Evolutionary conservation across 2,113 vertebrate species (phyloP).

Genomic region (Bujurquina vittata): DNA sequence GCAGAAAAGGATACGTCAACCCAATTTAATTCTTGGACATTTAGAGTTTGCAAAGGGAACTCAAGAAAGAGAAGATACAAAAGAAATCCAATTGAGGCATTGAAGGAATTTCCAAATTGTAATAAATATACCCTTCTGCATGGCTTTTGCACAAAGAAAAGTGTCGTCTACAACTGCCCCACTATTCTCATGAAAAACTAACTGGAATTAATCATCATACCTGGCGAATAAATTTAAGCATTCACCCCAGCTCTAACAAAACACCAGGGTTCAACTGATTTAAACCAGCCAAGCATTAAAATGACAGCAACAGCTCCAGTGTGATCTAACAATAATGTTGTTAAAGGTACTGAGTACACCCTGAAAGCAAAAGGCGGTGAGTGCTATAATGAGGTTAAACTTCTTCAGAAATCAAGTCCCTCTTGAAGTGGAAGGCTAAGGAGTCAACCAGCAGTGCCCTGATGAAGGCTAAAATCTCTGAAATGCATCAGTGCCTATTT

Average conservation of each 20-base stretch:
- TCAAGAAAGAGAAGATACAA: not conserved
- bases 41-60: not conserved
- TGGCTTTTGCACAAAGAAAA: not conserved
- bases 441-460: conserved; percentile 8
- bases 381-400: conserved; percentile 24
- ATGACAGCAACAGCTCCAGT: not conserved
- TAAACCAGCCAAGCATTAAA: not conserved
- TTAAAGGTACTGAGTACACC: not conserved
- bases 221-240: not conserved
- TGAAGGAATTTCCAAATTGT: not conserved
- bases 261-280: not conserved
- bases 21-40: not conserved
- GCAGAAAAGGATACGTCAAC: not conserved
- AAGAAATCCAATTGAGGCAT: not conserved
- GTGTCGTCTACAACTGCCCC: not conserved
- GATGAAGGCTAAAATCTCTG: conserved; percentile 24
- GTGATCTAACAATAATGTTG: conserved; percentile 5
- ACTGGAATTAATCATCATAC: not conserved
- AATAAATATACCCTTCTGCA: not conserved
- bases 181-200: not conserved
- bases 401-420: conserved; percentile 23
- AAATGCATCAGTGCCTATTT: conserved; percentile 44
- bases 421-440: conserved; percentile 40
- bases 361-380: conserved; percentile 2
- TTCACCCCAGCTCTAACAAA: no score